Percentiles rank a stretch among this genome's conserved stretches.
Evolutionary conservation across 1,140 invertebrate genomes (phyloP).

Genomic region (Ips typographus): DNA sequence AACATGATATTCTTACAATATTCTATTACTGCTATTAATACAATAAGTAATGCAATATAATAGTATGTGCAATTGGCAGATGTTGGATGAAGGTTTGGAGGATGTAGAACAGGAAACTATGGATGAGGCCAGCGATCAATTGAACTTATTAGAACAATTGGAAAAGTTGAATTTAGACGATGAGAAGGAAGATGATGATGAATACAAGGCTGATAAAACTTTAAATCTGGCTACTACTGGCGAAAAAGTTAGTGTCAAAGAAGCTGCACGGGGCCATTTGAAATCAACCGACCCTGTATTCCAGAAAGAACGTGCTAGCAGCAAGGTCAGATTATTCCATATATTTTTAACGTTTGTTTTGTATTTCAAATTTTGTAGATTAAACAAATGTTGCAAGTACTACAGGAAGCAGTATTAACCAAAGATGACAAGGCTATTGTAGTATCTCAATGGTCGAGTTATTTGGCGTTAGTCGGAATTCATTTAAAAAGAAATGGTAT

Average conservation of each 20-base stretch:
- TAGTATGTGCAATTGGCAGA: conserved; percentile 44
- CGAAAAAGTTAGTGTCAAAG: conserved; percentile 40
- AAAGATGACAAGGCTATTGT: conserved; percentile 75
- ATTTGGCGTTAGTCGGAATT: conserved; percentile 67
- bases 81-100: conserved; percentile 60
- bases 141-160: conserved; percentile 52
- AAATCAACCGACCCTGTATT: conserved; percentile 72
- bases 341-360: neutral
- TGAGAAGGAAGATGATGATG: conserved; percentile 31
- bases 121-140: conserved; percentile 41
- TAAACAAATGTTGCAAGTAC: conserved; percentile 59
- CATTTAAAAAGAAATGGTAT: conserved; percentile 61
- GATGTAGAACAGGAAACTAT: conserved; percentile 46
- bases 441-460: conserved; percentile 85
- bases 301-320: conserved; percentile 58
- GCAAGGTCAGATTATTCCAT: conserved; percentile 55
- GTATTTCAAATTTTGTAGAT: conserved; percentile 54
- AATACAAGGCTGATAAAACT: conserved; percentile 7
- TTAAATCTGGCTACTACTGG: neutral
- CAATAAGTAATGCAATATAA: neutral
- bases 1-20: too few species aligned
- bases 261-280: conserved; percentile 59
- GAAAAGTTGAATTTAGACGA: conserved; percentile 48
- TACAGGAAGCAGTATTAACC: conserved; percentile 59
- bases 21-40: too few species aligned